Evolutionary conservation across 2,113 vertebrate genomes (phyloP).

Genomic region (Regulus satrapa): DNA sequence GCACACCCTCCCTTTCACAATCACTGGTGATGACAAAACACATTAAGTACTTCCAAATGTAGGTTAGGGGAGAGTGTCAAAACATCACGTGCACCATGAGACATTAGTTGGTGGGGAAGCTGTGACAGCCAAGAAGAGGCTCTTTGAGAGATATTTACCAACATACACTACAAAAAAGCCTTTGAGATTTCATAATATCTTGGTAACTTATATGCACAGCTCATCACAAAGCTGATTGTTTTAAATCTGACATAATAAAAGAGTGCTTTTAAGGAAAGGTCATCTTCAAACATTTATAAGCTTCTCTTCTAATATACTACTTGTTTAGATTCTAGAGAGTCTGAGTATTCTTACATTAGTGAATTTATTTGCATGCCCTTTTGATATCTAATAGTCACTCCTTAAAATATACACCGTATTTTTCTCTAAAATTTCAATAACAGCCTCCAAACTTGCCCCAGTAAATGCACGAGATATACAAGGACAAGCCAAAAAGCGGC

Average conservation of each 20-base stretch:
- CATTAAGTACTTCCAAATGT: not conserved
- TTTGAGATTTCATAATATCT: not conserved
- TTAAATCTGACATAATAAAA: not conserved
- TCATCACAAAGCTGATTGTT: not conserved
- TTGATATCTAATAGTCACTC: not conserved
- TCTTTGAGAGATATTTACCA: not conserved
- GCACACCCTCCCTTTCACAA: not conserved
- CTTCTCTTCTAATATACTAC: not conserved
- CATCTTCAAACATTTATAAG: not conserved
- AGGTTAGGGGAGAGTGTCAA: not conserved
- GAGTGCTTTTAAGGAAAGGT: not conserved
- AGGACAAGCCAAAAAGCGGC: not conserved
- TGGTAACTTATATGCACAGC: not conserved
- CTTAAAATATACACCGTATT: not conserved
- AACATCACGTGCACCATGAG: not conserved
- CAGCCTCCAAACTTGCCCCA: not conserved
- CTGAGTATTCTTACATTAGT: not conserved
- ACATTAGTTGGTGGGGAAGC: not conserved
- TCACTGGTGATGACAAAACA: not conserved
- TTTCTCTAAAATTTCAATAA: not conserved
- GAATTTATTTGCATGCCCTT: not conserved
- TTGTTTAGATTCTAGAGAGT: not conserved
- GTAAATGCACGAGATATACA: not conserved
- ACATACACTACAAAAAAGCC: not conserved
- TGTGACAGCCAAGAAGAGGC: not conserved